phyloP scores from a whole-genome alignment of 2,888 invertebrate genomes.

The Frankliniella fusca region DNA sequence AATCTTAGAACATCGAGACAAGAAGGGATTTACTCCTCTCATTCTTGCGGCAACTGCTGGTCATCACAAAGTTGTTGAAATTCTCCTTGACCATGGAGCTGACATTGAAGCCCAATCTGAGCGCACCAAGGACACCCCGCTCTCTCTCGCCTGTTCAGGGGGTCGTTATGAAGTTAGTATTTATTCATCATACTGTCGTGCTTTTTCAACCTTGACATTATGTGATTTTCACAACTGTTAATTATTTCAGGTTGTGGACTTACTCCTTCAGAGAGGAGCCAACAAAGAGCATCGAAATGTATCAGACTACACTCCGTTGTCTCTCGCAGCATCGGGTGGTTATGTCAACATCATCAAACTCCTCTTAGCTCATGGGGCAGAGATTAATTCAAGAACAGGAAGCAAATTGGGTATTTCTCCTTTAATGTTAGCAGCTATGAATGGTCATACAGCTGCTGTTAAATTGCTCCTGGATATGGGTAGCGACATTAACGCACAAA shows the following conservation, averaged over 20 bases:
- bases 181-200: not conserved
- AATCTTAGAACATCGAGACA: slow-evolving; percentile 83
- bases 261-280: slow-evolving; percentile 80
- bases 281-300: slow-evolving; percentile 99
- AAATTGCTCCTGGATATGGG: slow-evolving; percentile 93
- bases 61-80: slow-evolving; percentile 86
- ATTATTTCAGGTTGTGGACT: slow-evolving; percentile 69
- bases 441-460: slow-evolving; percentile 93
- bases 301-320: slow-evolving; percentile 98
- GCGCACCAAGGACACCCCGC: slow-evolving; percentile 96
- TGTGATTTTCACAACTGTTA: not conserved
- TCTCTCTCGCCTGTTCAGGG: slow-evolving; percentile 95
- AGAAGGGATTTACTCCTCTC: slow-evolving; percentile 96
- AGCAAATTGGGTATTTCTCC: slow-evolving; percentile 98
- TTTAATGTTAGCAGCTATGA: slow-evolving; percentile 98
- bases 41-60: slow-evolving; percentile 97
- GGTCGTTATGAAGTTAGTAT: slow-evolving; percentile 78
- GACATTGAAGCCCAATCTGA: slow-evolving; percentile 98
- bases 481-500: slow-evolving; percentile 98
- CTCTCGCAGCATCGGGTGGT: slow-evolving; percentile 95
- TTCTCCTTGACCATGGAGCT: slow-evolving; percentile 88
- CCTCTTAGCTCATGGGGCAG: slow-evolving; percentile 88
- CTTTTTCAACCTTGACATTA: not conserved
- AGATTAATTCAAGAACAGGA: slow-evolving; percentile 96
- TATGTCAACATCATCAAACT: slow-evolving; percentile 97